Evolutionary conservation across 2,797 vertebrate genomes (phyloP), one percentile per base, ranked within the genome.

Genomic region (Hyperoplus lanceolatus): DNA sequence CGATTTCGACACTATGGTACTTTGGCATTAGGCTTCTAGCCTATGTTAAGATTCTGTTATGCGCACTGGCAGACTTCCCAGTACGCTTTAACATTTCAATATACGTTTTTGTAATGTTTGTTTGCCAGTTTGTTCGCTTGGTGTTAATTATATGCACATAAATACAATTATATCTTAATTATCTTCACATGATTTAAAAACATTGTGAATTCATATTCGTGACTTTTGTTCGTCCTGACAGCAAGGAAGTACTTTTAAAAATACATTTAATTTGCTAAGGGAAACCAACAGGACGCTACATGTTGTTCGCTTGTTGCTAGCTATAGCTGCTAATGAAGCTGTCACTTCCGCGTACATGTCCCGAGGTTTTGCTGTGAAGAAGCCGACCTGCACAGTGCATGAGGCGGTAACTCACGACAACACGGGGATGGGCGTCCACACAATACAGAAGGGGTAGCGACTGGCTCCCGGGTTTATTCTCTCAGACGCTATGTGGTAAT

Each of bases 361-460:
- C 53, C 15, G 39, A 64, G 60, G 12, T 12, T 64, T 2, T 5
- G 51, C 6, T 36, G 29, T 29, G 29, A 42, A 11, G 60, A 12
- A 56, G 3, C 13, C 11, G 48, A 68, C 41, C 6, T 0, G 3
- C 16, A 56, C 45, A 3, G 36, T 13, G 10, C 39, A 57, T 29
- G 29, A 54, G 42, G 29, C 8, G 42, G 41, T 8, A 70, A 96
- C 98, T 98, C 96, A 99, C 98, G 97, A 97, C 66, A 99, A 94
- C 62, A 99, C 96, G 50, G 98, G 98, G 84, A 99, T 99, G 0
- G 98, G 97, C 0, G 97, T 99, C 97, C 98, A 99, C n/a, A 98
- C 97, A 41, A 99, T 94, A 81, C 98, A 98, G 92, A 97, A 96
- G 0, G 98, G 98, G 46, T 96, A 99, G 8, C 97, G 97, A 68